These are phyloP conservation scores for Collichthys lucidus DNA, from an alignment of 2,113 vertebrate species.

Conservation along the genomic window DNA sequence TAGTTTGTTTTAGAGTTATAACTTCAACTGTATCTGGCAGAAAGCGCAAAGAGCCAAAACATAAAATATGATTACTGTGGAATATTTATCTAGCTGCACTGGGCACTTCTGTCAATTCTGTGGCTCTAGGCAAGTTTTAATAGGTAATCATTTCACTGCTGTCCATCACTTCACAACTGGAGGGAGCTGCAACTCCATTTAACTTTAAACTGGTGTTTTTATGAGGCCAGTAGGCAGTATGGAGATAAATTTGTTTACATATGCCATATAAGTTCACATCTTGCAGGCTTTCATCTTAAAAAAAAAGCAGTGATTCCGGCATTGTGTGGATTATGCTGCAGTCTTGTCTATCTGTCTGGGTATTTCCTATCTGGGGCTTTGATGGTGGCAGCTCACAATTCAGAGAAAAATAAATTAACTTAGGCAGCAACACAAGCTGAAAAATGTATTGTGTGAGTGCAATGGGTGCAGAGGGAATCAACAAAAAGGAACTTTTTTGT, in stretches of 20 bases:
- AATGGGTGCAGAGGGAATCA: conserved; percentile 41
- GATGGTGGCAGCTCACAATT: conserved; percentile 35
- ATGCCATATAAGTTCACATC: conserved; percentile 9
- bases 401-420: conserved; percentile 27
- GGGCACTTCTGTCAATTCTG: conserved; percentile 3
- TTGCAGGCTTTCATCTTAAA: conserved; percentile 52
- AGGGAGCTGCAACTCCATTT: conserved; percentile 66
- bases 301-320: conserved; percentile 47
- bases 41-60: not conserved
- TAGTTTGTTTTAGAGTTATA: not conserved
- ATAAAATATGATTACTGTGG: not conserved
- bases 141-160: conserved; percentile 45
- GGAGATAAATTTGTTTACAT: conserved; percentile 35
- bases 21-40: not conserved
- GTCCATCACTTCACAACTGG: conserved; percentile 68
- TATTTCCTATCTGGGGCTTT: conserved; percentile 37
- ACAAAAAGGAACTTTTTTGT: conserved; percentile 3
- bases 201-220: conserved; percentile 25
- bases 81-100: conserved; percentile 22
- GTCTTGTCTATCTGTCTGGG: conserved; percentile 23
- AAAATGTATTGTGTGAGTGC: conserved; percentile 25
- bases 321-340: conserved; percentile 20
- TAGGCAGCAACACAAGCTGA: not conserved
- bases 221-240: conserved; percentile 27
- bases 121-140: conserved; percentile 39